Evolutionary conservation across 2,797 vertebrate species (phyloP).

Genomic region (Lemur catta): DNA sequence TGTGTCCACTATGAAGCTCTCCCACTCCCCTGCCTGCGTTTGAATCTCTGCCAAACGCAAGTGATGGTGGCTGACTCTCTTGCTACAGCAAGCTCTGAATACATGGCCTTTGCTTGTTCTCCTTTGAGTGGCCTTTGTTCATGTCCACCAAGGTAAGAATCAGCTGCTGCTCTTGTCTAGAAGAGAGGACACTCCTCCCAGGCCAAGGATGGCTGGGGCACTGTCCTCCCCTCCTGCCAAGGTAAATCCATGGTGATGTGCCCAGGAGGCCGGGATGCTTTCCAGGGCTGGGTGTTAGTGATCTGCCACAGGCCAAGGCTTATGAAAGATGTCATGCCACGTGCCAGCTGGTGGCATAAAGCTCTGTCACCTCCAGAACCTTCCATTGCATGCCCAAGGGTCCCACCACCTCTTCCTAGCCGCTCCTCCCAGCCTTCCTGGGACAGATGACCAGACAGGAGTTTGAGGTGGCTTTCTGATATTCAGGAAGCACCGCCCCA

Average conservation of each 20-base stretch:
- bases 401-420: background rate
- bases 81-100: background rate
- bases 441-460: background rate
- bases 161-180: background rate
- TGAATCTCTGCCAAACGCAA: background rate
- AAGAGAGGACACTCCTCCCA: background rate
- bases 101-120: background rate
- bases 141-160: background rate
- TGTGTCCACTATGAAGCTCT: background rate
- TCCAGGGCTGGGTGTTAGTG: background rate
- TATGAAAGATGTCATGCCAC: background rate
- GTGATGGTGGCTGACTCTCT: background rate
- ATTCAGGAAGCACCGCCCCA: background rate
- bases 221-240: background rate
- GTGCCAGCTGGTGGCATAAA: background rate
- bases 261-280: background rate
- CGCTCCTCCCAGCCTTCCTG: background rate
- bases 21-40: background rate
- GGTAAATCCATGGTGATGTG: no score
- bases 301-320: background rate
- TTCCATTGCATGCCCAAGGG: fast-evolving
- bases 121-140: background rate
- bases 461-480: background rate
- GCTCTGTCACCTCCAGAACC: background rate
- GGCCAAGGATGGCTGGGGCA: background rate